These are phyloP conservation scores for Bibio marci DNA, from an alignment of 2,888 invertebrate genomes.

Conservation along the genomic window DNA sequence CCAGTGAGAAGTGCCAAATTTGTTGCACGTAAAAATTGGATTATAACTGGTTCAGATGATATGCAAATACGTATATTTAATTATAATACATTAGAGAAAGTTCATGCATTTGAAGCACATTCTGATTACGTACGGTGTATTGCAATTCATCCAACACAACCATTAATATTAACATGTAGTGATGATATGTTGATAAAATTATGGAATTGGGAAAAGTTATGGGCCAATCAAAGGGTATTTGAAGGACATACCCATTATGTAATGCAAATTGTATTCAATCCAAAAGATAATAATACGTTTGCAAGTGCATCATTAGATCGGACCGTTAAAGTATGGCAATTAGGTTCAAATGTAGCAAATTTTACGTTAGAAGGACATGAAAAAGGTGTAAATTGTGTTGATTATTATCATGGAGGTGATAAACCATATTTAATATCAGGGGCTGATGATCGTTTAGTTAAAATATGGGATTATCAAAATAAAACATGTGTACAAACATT, in stretches of 20 bases:
- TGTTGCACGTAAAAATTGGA: slow-evolving; percentile 96
- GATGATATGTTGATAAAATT: slow-evolving; percentile 98
- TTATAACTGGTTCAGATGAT: slow-evolving; percentile 92
- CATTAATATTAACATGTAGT: slow-evolving; percentile 89
- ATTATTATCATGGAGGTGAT: slow-evolving; percentile 97
- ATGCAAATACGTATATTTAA: slow-evolving; percentile 86
- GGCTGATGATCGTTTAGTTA: slow-evolving; percentile 92
- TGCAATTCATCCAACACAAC: slow-evolving; percentile 93
- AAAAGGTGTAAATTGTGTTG: slow-evolving; percentile 97
- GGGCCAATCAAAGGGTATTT: slow-evolving; percentile 96
- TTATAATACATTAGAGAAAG: slow-evolving; percentile 93
- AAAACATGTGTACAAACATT: slow-evolving; percentile 98
- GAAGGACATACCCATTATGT: slow-evolving; percentile 99
- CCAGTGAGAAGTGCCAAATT: slow-evolving; percentile 94
- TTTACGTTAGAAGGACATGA: slow-evolving; percentile 97
- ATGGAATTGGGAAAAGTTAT: slow-evolving; percentile 99
- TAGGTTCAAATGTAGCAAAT: slow-evolving; percentile 93
- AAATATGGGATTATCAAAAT: slow-evolving; percentile 99
- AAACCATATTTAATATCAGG: slow-evolving; percentile 98
- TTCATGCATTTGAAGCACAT: slow-evolving; percentile 94
- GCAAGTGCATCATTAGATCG: slow-evolving; percentile 97
- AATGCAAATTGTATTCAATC: slow-evolving; percentile 99
- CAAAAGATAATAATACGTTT: slow-evolving; percentile 99
- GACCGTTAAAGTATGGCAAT: slow-evolving; percentile 97
- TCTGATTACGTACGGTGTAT: slow-evolving; percentile 96